Evolutionary conservation across 2,888 invertebrate genomes (phyloP).

Genomic region (Spodoptera exigua): DNA sequence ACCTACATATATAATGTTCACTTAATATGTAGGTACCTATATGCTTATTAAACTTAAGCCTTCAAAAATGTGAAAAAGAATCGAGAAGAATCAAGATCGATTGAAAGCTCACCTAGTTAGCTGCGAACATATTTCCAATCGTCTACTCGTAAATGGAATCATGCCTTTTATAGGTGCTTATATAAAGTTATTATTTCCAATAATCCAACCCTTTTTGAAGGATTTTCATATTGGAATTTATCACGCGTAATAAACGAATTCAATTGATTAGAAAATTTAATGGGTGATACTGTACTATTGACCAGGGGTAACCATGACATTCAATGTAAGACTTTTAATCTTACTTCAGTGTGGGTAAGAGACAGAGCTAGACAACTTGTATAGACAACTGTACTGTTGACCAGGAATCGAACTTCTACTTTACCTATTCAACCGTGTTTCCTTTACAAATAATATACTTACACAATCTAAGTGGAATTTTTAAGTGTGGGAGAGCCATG

Average conservation of each 20-base stretch:
- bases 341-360: too few species aligned
- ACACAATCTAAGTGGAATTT: too few species aligned
- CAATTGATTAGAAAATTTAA: conserved; percentile 44
- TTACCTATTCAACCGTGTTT: neutral
- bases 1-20: too few species aligned
- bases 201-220: conserved; percentile 23
- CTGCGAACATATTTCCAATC: conserved; percentile 3
- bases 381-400: conserved; percentile 18
- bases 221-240: conserved; percentile 15
- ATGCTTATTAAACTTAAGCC: too few species aligned
- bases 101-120: too few species aligned
- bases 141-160: conserved; percentile 16
- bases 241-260: conserved; percentile 11
- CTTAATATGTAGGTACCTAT: too few species aligned
- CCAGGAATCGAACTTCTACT: conserved; percentile 3
- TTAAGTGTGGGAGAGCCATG: too few species aligned
- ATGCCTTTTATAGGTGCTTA: neutral
- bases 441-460: too few species aligned
- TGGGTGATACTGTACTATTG: conserved; percentile 9
- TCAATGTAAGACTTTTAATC: too few species aligned
- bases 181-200: conserved; percentile 42
- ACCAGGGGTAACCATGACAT: too few species aligned
- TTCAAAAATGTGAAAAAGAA: conserved; percentile 29
- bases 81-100: conserved; percentile 4
- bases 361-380: too few species aligned